Base-by-base conservation (phyloP, 64 coral and sea anemone genomes). In the Montipora foliosa region DNA sequence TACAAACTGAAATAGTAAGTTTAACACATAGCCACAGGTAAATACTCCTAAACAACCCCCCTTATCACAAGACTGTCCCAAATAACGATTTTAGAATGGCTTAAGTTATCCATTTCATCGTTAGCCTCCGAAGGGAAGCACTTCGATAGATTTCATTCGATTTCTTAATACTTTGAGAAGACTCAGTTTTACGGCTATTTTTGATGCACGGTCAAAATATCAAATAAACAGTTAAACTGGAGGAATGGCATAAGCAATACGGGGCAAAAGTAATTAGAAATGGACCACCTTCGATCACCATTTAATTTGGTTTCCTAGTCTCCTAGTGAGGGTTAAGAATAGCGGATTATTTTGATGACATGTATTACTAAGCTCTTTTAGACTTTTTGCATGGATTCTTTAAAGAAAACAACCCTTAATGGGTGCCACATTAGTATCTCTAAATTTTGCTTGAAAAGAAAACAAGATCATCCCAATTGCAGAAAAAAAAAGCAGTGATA, bases 391-490 rank as follows among this genome's bases (percentile, higher is more conserved):
- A 4, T 8, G 13, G 49, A 19, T 78, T 51, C 49, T 15, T 45
- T 19, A 49, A 78, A 78, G 46, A 78, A 78, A 49, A 19, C 76
- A 78, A 78, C 17, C 46, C 13, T 78, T 49, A 78, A 51, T 49
- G 46, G 14, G 0, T 64, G 47, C 12, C 2, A 49, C 16, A 78
- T 76, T 71, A 76, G 74, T 25, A 29, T 11, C 8, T 76, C 16
- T 78, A 50, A 78, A 50, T 8, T 50, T 78, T 78, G 47, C 49
- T 49, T 45, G 49, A 16, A 78, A 78, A 78, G 76, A 78, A 78
- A 78, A 78, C 76, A 78, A 14, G 5, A 19, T 4, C 14, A 20
- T 78, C 44, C 24, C 25, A 3, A 76, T 10, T 55, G 6, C 52
- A 64, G 11, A 57, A 11, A 7, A 64, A 14, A 64, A 64, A 12